These are phyloP conservation scores for Cephalopholis sonnerati DNA, from an alignment of 2,113 vertebrate species.

Conservation along the genomic window DNA sequence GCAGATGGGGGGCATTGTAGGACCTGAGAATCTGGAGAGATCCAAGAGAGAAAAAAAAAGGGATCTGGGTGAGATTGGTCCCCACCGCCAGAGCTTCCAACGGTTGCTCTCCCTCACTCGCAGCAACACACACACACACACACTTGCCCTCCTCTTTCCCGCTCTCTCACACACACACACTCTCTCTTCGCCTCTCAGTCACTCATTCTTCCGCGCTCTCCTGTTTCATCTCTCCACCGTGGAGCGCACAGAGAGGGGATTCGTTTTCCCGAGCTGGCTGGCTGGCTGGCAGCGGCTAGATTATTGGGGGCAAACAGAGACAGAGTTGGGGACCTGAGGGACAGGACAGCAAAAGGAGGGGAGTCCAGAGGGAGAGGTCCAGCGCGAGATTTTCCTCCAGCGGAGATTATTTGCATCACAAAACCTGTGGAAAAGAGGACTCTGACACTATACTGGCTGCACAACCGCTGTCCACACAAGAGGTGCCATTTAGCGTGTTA, in stretches of 20 bases:
- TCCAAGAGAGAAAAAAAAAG: constrained; percentile 60
- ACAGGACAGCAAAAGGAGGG: constrained; percentile 37
- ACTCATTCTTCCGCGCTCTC: constrained; percentile 50
- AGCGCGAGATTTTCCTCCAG: constrained; percentile 48
- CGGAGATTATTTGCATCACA: constrained; percentile 71
- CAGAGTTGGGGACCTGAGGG: constrained; percentile 66
- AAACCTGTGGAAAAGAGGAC: constrained; percentile 71
- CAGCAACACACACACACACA: constrained; percentile 33
- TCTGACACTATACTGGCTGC: constrained; percentile 48
- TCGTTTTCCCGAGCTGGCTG: constrained; percentile 49
- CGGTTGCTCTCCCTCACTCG: constrained; percentile 66
- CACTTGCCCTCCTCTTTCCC: constrained; percentile 28
- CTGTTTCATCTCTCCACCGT: constrained; percentile 51
- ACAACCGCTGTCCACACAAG: constrained; percentile 55
- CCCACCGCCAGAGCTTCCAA: constrained; percentile 61
- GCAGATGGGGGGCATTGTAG: constrained; percentile 77
- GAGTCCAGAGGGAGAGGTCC: constrained; percentile 44
- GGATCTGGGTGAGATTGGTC: constrained; percentile 69
- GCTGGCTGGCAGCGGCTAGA: constrained; percentile 44
- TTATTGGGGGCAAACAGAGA: constrained; percentile 39
- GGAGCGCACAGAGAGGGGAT: constrained; percentile 54
- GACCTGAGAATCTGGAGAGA: constrained; percentile 76
- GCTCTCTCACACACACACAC: constrained; percentile 17
- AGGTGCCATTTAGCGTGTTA: constrained; percentile 74
- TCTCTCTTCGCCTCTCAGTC: constrained; percentile 44